phyloP scores from a whole-genome alignment of 2,113 vertebrate species.

The Paradoxurus hermaphroditus region DNA sequence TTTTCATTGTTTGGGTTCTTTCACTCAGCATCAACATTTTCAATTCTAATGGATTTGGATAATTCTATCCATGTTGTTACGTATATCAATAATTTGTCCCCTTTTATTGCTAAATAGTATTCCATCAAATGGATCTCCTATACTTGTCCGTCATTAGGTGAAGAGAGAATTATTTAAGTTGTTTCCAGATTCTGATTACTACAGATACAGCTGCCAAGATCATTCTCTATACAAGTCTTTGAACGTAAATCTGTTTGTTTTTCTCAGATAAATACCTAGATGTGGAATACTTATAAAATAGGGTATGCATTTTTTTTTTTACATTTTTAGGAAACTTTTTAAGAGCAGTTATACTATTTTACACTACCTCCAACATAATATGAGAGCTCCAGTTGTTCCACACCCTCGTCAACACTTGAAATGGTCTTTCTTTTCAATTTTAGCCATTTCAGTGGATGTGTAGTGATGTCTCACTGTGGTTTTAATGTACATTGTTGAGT shows the following conservation, averaged over 20 bases:
- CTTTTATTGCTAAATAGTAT: background rate
- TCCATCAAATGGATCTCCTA: background rate
- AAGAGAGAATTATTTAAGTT: background rate
- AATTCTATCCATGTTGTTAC: background rate
- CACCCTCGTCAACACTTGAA: background rate
- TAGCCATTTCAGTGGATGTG: background rate
- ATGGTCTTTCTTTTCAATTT: background rate
- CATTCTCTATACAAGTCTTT: background rate
- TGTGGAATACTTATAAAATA: background rate
- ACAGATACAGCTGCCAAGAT: background rate
- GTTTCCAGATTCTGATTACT: background rate
- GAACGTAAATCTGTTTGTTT: background rate
- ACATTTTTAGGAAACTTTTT: background rate
- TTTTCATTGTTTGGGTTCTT: background rate
- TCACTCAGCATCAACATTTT: background rate
- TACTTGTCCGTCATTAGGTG: background rate
- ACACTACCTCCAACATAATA: background rate
- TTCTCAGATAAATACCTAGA: background rate
- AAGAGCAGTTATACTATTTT: background rate
- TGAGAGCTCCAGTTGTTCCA: background rate
- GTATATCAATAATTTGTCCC: background rate
- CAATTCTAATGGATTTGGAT: too few relatives aligned
- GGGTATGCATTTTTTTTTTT: background rate
- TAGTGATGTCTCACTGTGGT: background rate
- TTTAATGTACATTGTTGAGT: background rate